These are phyloP conservation scores for Frankliniella intonsa DNA, from an alignment of 2,888 invertebrate genomes.

Conservation along the genomic window DNA sequence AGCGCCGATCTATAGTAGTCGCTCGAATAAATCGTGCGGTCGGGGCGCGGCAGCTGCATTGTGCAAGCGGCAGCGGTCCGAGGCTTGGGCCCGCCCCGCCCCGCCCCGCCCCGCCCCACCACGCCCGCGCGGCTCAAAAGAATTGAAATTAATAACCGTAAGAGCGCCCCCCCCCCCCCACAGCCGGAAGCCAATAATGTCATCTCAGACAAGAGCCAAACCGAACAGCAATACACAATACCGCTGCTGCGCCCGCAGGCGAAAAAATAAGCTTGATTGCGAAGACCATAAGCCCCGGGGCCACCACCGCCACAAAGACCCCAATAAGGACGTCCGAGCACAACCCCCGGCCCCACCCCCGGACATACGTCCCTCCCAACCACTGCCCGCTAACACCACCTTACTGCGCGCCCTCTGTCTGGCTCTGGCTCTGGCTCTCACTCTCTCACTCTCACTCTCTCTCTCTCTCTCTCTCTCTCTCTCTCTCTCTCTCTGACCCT, in stretches of 20 bases:
- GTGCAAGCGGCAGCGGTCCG: not conserved
- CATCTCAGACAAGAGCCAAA: not conserved
- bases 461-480: constrained; percentile 13
- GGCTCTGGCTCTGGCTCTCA: not conserved
- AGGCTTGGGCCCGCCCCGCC: not conserved
- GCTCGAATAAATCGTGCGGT: too few species aligned
- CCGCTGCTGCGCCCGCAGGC: not conserved
- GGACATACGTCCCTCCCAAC: too few species aligned
- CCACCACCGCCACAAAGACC: too few species aligned
- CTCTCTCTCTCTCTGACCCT: not conserved
- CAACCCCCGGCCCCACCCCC: too few species aligned
- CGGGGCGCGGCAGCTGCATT: too few species aligned
- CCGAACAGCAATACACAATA: too few species aligned
- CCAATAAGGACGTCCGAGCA: too few species aligned
- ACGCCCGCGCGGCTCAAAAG: not conserved
- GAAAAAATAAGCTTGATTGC: too few species aligned
- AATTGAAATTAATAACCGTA: too few species aligned
- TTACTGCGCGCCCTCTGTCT: not conserved
- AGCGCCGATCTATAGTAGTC: too few species aligned
- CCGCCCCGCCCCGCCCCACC: not conserved
- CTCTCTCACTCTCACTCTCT: not conserved
- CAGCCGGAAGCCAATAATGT: not conserved
- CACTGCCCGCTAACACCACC: not conserved
- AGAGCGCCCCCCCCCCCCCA: not conserved
- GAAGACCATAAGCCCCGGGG: too few species aligned